A percentile compares a stretch with the other conserved stretches of the same genome.
Evolutionary conservation across 2,888 invertebrate species (phyloP).

Genomic region (Volucella inflata): DNA sequence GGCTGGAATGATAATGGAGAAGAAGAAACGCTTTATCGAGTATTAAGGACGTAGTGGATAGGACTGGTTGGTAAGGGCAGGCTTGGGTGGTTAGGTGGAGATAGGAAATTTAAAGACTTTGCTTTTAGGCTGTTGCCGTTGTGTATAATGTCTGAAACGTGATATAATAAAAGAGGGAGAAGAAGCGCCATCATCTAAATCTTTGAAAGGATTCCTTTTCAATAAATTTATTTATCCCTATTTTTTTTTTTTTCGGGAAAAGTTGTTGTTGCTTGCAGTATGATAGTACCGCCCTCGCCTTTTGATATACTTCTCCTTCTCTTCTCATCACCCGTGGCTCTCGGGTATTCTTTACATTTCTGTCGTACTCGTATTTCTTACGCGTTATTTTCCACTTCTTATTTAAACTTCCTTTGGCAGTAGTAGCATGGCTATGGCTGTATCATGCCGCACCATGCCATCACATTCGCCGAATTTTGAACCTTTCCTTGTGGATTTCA

Average conservation of each 20-base stretch:
- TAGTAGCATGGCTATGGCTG: conserved; percentile 2
- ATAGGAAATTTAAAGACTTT: conserved; percentile 58
- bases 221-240: conserved; percentile 72
- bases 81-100: neutral
- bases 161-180: conserved; percentile 54
- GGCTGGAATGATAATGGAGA: neutral
- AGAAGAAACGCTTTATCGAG: conserved; percentile 69
- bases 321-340: neutral
- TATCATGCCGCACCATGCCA: neutral
- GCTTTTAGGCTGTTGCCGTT: conserved; percentile 66
- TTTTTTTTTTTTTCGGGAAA: neutral
- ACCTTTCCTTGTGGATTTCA: conserved; percentile 56
- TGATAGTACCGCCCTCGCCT: conserved; percentile 19
- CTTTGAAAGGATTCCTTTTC: conserved; percentile 69
- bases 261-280: conserved; percentile 13
- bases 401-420: conserved; percentile 41
- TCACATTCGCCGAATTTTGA: conserved; percentile 52
- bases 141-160: conserved; percentile 63
- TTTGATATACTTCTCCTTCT: too few species aligned
- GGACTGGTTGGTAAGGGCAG: neutral
- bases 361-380: conserved; percentile 47
- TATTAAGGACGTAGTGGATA: conserved; percentile 43
- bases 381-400: conserved; percentile 63
- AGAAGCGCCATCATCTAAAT: conserved; percentile 46
- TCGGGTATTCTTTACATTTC: conserved; percentile 28